Evolutionary conservation across 2,888 invertebrate species (phyloP).

Genomic region (Acronicta alni): DNA sequence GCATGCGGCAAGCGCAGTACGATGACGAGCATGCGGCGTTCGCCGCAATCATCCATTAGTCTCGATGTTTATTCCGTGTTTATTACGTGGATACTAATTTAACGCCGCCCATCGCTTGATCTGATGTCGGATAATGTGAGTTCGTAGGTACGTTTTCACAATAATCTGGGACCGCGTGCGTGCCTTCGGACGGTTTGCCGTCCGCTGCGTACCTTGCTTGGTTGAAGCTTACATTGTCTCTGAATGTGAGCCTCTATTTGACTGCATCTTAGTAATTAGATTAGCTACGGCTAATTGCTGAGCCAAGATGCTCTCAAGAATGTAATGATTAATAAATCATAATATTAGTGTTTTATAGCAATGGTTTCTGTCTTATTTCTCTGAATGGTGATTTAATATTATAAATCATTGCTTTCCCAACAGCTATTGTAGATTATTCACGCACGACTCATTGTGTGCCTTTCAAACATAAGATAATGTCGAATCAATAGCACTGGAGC

Average conservation of each 20-base stretch:
- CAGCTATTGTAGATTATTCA: slow-evolving; percentile 80
- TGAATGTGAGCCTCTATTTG: no score
- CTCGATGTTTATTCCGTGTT: slow-evolving; percentile 84
- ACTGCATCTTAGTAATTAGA: slow-evolving; percentile 70
- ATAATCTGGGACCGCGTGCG: slow-evolving; percentile 37
- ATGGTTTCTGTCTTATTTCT: slow-evolving; percentile 70
- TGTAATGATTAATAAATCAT: slow-evolving; percentile 75
- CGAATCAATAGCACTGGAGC: slow-evolving; percentile 70
- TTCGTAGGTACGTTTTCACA: slow-evolving; percentile 53
- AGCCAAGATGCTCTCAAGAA: slow-evolving; percentile 64
- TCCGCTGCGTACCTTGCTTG: slow-evolving; percentile 48
- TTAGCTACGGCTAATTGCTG: slow-evolving; percentile 67
- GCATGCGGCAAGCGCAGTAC: slow-evolving; percentile 18
- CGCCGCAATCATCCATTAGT: slow-evolving; percentile 82
- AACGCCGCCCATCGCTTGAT: slow-evolving; percentile 63
- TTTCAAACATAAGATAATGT: slow-evolving; percentile 80
- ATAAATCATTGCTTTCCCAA: slow-evolving; percentile 75
- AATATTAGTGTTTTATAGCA: slow-evolving; percentile 73
- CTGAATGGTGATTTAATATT: slow-evolving; percentile 68
- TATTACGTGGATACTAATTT: slow-evolving; percentile 80
- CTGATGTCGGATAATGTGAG: slow-evolving; percentile 67
- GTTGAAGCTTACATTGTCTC: no score
- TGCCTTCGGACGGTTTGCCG: slow-evolving; percentile 57
- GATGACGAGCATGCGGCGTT: slow-evolving; percentile 25
- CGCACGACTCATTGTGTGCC: slow-evolving; percentile 82